phyloP scores from a whole-genome alignment of 1,140 invertebrate species.

The Aphis craccivora region DNA sequence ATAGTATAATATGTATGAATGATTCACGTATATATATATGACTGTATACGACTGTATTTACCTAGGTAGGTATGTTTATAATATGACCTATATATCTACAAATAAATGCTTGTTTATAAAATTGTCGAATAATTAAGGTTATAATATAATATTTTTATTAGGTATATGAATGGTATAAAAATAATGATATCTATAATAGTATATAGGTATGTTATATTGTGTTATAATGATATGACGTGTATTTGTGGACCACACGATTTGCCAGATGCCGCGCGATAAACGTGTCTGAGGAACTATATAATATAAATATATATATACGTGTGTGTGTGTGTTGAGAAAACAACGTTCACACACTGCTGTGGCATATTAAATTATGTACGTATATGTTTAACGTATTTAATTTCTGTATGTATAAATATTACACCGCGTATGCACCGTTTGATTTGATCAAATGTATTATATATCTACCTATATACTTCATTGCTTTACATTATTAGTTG shows the following conservation, averaged over 20 bases:
- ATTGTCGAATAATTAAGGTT: not conserved
- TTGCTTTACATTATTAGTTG: not conserved
- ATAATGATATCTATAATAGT: not conserved
- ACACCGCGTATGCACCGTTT: not conserved
- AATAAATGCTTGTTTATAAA: not conserved
- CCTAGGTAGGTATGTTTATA: too few species aligned
- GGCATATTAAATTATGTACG: not conserved
- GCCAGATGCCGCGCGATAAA: slow-evolving; percentile 34
- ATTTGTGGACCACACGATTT: slow-evolving; percentile 35
- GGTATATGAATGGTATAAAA: too few species aligned
- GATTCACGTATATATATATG: too few species aligned
- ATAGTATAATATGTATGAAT: too few species aligned
- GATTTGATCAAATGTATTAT: not conserved
- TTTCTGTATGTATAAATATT: not conserved
- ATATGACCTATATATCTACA: not conserved
- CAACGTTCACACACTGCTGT: not conserved
- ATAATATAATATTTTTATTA: not conserved
- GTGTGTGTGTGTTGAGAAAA: slow-evolving; percentile 13
- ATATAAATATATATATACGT: not conserved
- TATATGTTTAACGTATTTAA: not conserved
- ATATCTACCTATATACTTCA: not conserved
- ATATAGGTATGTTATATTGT: not conserved
- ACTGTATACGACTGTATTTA: too few species aligned
- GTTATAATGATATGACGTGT: not conserved
- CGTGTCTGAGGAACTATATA: not conserved